phyloP scores from a whole-genome alignment of 2,797 vertebrate species.

The Melanotaenia trifasciata region DNA sequence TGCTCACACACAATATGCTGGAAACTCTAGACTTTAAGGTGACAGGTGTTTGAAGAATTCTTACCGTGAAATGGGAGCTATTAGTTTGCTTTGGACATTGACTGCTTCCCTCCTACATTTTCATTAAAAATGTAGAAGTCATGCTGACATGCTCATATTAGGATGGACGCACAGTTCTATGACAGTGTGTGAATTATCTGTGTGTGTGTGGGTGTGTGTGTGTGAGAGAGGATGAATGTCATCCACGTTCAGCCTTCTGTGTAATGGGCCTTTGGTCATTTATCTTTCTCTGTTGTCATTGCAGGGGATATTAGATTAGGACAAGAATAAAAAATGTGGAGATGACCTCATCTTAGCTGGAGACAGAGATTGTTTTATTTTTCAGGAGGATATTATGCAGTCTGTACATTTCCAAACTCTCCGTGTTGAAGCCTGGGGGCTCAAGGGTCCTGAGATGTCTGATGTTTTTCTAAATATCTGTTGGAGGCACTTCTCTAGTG shows the following conservation, averaged over 20 bases:
- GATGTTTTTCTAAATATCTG: neutral
- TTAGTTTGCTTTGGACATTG: constrained; percentile 57
- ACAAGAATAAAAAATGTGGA: constrained; percentile 47
- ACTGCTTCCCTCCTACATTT: constrained; percentile 53
- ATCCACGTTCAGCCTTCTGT: constrained; percentile 54
- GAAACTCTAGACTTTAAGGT: constrained; percentile 22
- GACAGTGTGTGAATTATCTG: constrained; percentile 37
- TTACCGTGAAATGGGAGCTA: constrained; percentile 52
- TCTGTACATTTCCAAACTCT: constrained; percentile 4
- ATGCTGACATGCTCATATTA: constrained; percentile 49
- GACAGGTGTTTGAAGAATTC: constrained; percentile 40
- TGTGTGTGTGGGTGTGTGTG: constrained; percentile 4
- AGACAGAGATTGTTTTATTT: constrained; percentile 19
- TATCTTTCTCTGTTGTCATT: constrained; percentile 55
- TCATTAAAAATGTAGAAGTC: constrained; percentile 70
- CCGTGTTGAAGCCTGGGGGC: neutral
- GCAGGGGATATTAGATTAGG: constrained; percentile 65
- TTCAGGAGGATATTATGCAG: constrained; percentile 18
- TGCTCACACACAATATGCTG: constrained; percentile 10
- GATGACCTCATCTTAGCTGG: constrained; percentile 53
- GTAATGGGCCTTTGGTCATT: constrained; percentile 50
- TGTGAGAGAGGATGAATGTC: constrained; percentile 42
- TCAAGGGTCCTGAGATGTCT: too few species aligned
- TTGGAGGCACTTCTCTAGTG: too few species aligned
- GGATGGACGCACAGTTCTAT: constrained; percentile 37